phyloP scores from a whole-genome alignment of 2,888 invertebrate species.

The Thysanoteuthis rhombus region DNA sequence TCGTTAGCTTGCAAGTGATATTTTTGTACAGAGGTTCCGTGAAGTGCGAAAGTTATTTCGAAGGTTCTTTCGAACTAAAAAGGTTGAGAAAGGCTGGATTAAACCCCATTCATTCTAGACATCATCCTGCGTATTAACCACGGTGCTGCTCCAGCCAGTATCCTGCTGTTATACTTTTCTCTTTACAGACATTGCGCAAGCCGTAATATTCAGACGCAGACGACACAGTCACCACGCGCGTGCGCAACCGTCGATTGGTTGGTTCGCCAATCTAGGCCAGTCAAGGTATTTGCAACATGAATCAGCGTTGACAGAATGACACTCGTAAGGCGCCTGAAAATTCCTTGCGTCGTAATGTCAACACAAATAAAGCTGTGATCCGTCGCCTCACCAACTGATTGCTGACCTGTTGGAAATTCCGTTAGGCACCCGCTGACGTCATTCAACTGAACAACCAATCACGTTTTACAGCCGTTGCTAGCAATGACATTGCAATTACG shows the following conservation, averaged over 20 bases:
- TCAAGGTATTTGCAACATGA: background rate
- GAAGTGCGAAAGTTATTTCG: too few species aligned
- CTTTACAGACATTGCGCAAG: background rate
- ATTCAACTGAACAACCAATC: background rate
- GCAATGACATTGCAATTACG: background rate
- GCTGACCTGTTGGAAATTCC: slow-evolving; percentile 12
- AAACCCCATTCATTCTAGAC: too few species aligned
- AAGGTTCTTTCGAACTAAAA: too few species aligned
- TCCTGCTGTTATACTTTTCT: background rate
- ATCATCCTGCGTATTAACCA: background rate
- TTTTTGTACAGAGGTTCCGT: too few species aligned
- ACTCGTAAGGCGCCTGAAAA: background rate
- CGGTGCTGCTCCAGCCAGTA: background rate
- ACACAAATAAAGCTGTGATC: background rate
- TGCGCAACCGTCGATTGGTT: background rate
- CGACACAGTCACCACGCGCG: background rate
- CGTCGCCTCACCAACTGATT: background rate
- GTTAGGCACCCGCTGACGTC: background rate
- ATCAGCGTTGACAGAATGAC: background rate
- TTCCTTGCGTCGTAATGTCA: background rate
- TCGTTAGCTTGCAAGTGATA: too few species aligned
- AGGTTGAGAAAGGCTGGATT: too few species aligned
- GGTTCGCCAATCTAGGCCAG: background rate
- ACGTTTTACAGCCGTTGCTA: background rate
- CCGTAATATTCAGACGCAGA: background rate